phyloP scores from a whole-genome alignment of 2,113 vertebrate genomes.

The Microcebus tavaratra region DNA sequence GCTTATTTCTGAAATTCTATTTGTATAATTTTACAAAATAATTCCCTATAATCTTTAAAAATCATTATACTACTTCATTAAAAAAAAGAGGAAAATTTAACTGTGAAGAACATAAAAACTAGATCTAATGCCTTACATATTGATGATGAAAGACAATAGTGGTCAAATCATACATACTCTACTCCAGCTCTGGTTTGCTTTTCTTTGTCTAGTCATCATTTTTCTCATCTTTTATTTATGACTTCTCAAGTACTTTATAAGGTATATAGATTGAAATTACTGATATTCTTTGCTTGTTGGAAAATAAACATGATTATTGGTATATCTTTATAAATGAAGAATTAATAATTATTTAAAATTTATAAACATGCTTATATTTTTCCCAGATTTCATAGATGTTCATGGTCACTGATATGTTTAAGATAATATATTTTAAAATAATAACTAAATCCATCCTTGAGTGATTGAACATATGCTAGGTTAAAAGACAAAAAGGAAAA shows the following conservation, averaged over 20 bases:
- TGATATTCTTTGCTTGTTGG: not conserved
- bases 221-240: not conserved
- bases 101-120: not conserved
- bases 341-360: not conserved
- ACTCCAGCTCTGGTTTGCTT: not conserved
- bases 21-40: not conserved
- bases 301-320: not conserved
- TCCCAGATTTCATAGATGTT: not conserved
- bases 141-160: not conserved
- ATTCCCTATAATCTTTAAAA: not conserved
- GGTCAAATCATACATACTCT: not conserved
- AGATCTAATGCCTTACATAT: not conserved
- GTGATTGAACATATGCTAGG: not conserved
- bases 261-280: not conserved
- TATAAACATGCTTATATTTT: not conserved
- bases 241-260: not conserved
- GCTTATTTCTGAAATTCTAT: not conserved
- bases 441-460: not conserved
- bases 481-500: not conserved
- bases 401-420: not conserved
- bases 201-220: not conserved
- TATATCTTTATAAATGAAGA: not conserved
- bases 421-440: not conserved
- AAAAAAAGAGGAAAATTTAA: not conserved
- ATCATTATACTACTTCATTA: not conserved